Evolutionary conservation across 2,113 vertebrate species (phyloP), one percentile per base, ranked within the genome.

Genomic region (Ageneiosus marmoratus): DNA sequence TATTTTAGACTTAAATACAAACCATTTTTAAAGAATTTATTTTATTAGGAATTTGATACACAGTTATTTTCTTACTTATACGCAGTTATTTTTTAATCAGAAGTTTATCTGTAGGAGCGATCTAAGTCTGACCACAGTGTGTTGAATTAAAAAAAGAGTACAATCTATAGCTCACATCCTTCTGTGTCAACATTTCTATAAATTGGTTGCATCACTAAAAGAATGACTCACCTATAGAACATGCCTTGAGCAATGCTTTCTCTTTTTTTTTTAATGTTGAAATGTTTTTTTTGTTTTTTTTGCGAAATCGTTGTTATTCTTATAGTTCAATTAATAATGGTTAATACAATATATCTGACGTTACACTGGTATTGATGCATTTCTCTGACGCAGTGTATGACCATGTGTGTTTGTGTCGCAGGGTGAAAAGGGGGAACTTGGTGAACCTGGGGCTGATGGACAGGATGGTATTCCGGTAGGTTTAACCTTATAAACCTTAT

Each of bases 361-460:
- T 74, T 10, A 50, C 18, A 18, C 9, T 8, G 12, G 12, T 5
- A 22, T 4, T 70, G 37, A 41, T 41, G 37, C n/a, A n/a, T 41
- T 44, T 44, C 4, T 4, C n/a, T 50, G 44, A 50, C 9, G 3
- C 10, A 27, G 12, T 29, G 24, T 73, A 44, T 73, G 41, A 5
- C 15, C 24, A 34, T 74, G 32, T 77, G 34, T 80, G 87, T 82
- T 51, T 82, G 65, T 24, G 5, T 62, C 9, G 29, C 81, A 90
- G 90, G 90, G 89, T 56, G 84, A 89, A 37, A 89, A 85, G 82
- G 90, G 90, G 53, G 81, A 76, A 0, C 1, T 16, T 24, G 87
- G 88, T 1, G 48, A 53, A 1, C 60, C 69, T 10, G 90, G 85
- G 11, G 34, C 37, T 9, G 89, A 89, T 29, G 89, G 90, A 84